Evolutionary conservation across 1,140 invertebrate species (phyloP).

Genomic region (Octopus bimaculoides): DNA sequence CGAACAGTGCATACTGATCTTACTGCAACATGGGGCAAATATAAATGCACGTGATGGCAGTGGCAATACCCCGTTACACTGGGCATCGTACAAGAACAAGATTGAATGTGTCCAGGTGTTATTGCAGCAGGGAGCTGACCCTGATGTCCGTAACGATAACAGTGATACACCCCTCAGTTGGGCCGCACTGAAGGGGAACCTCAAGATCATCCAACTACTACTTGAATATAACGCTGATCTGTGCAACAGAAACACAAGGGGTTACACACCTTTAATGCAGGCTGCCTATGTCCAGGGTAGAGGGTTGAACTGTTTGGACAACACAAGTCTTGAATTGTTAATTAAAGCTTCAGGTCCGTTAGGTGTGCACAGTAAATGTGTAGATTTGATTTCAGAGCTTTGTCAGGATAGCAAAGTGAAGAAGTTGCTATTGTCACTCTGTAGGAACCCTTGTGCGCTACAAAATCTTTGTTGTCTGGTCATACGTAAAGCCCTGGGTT

Average conservation of each 20-base stretch:
- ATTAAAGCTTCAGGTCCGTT: conserved; percentile 46
- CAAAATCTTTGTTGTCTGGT: conserved; percentile 33
- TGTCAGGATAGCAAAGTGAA: conserved; percentile 39
- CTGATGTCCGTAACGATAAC: conserved; percentile 58
- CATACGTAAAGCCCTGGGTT: conserved; percentile 38
- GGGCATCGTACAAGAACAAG: conserved; percentile 52
- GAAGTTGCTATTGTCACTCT: conserved; percentile 37
- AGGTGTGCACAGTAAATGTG: conserved; percentile 38
- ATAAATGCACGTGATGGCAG: conserved; percentile 45
- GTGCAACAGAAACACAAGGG: conserved; percentile 44
- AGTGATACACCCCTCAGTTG: conserved; percentile 62
- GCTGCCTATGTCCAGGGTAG: conserved; percentile 36
- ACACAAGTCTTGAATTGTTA: conserved; percentile 46
- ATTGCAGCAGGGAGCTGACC: conserved; percentile 55
- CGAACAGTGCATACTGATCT: conserved; percentile 31
- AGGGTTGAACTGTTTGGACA: conserved; percentile 46
- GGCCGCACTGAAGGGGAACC: conserved; percentile 89
- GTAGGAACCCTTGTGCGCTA: conserved; percentile 34
- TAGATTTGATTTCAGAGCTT: conserved; percentile 29
- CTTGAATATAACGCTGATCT: conserved; percentile 68
- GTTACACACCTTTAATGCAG: conserved; percentile 38
- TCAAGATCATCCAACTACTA: conserved; percentile 80
- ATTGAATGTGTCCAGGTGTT: conserved; percentile 51
- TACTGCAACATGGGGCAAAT: conserved; percentile 47
- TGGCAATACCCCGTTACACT: conserved; percentile 50